Percentiles rank a stretch among this genome's conserved stretches.
Conservation (phyloP, 1,140 invertebrate genomes). For the Megalopta genalis region DNA sequence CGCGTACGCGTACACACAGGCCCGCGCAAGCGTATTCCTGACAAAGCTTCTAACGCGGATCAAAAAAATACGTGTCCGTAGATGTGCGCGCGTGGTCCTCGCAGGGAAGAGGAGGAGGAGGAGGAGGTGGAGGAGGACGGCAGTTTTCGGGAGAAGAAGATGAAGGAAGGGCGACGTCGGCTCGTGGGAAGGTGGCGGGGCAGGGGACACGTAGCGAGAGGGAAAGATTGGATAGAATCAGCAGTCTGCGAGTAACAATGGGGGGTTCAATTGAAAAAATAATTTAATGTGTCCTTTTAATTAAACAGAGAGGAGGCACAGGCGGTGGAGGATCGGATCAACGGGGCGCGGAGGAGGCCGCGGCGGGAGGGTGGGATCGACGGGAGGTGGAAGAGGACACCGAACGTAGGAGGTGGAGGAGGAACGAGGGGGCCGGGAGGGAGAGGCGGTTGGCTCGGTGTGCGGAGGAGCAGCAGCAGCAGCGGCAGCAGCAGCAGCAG, state of each 20-base stretch:
- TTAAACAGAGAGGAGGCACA: constrained; percentile 78
- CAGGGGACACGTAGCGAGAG: constrained; percentile 56
- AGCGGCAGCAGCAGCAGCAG: no score
- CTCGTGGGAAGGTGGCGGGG: constrained; percentile 43
- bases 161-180: background rate
- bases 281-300: constrained; percentile 81
- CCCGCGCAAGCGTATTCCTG: constrained; percentile 57
- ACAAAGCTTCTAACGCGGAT: constrained; percentile 64
- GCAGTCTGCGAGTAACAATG: constrained; percentile 80
- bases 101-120: background rate
- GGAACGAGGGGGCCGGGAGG: background rate
- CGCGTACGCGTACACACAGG: background rate
- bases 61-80: constrained; percentile 21
- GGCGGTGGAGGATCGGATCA: constrained; percentile 65
- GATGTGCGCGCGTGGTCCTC: no score
- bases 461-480: constrained; percentile 41
- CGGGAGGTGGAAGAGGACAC: constrained; percentile 55
- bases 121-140: no score
- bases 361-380: constrained; percentile 51
- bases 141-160: no score
- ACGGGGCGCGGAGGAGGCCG: constrained; percentile 43
- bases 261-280: constrained; percentile 80
- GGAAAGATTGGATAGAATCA: constrained; percentile 78
- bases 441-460: constrained; percentile 36
- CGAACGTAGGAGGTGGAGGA: background rate